Evolutionary conservation across 2,888 invertebrate genomes (phyloP).

Genomic region (Gnatocerus cornutus): DNA sequence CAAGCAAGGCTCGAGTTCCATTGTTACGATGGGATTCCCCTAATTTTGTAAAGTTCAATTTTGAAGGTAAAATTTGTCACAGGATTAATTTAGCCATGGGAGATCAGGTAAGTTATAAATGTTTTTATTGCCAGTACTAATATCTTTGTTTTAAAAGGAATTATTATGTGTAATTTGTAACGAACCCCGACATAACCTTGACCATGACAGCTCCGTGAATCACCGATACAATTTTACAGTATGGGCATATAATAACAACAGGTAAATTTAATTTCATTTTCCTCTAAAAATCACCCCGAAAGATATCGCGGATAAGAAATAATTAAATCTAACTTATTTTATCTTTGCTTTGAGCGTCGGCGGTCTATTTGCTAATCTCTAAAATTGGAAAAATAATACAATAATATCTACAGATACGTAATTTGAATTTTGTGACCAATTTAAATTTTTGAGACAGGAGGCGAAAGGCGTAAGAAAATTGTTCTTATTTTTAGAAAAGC

Average conservation of each 20-base stretch:
- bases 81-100: neutral
- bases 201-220: slow-evolving; percentile 13
- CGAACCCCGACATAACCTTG: neutral
- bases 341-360: too few relatives aligned
- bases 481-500: slow-evolving; percentile 54
- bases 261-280: too few relatives aligned
- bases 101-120: neutral
- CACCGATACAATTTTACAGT: slow-evolving; percentile 18
- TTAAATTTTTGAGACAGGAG: too few relatives aligned
- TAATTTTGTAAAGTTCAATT: neutral
- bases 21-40: neutral
- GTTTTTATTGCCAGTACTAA: too few relatives aligned
- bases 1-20: neutral
- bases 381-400: too few relatives aligned
- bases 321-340: too few relatives aligned
- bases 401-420: too few relatives aligned
- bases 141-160: slow-evolving; percentile 1
- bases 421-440: too few relatives aligned
- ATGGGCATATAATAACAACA: slow-evolving; percentile 14
- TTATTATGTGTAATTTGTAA: slow-evolving; percentile 13
- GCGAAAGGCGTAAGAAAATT: neutral
- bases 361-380: too few relatives aligned
- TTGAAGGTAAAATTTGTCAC: neutral
- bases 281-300: too few relatives aligned
- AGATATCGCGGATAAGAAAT: too few relatives aligned